Evolutionary conservation across 2,797 vertebrate species (phyloP), one percentile per base, ranked within the genome.

Genomic region (Peromyscus melanophrys): DNA sequence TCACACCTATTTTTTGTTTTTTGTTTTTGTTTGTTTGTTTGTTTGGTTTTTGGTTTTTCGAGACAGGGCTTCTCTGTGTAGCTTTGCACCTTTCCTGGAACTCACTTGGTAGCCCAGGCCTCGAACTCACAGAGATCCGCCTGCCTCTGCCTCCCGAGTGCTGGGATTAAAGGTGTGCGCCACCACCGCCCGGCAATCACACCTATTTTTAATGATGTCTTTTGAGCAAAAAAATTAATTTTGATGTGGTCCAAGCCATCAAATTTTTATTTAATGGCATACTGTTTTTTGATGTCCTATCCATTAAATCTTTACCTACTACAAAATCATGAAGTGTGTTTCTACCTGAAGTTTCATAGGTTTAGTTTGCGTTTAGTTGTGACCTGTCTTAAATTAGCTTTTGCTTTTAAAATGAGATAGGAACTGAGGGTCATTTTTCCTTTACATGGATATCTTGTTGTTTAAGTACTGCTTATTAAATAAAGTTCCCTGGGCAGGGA

Each of bases 161-260:
- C 49, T 49, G 11, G 49, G 11, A 49, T 49, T 49, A 49, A 49
- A 49, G 46, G 46, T 49, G 9, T 49, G 9, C 10, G 46, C 46
- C 46, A 49, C 46, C 11, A 49, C 49, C 49, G 11, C 49, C 49
- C 2, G 10, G 11, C 49, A 49, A 49, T 49, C 49, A 49, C 43
- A 63, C 40, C 31, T 86, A 25, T 49, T 87, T 90, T 80, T 93
- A 87, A 25, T 92, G 89, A 63, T 63, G 4, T 89, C 19, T 85
- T 94, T 90, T 93, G 82, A 87, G 43, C 81, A 67, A 93, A 93
- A 93, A 55, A 29, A 55, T 76, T 92, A 37, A 81, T 92, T 86
- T 94, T 49, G 6, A 61, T 84, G 49, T 90, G n/a, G 49, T 92
- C 25, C n/a, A 63, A 17, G 61, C 63, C 84, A 61, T 78, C 46